Evolutionary conservation across 2,888 invertebrate species (phyloP).

Genomic region (Cantharis lateralis): DNA sequence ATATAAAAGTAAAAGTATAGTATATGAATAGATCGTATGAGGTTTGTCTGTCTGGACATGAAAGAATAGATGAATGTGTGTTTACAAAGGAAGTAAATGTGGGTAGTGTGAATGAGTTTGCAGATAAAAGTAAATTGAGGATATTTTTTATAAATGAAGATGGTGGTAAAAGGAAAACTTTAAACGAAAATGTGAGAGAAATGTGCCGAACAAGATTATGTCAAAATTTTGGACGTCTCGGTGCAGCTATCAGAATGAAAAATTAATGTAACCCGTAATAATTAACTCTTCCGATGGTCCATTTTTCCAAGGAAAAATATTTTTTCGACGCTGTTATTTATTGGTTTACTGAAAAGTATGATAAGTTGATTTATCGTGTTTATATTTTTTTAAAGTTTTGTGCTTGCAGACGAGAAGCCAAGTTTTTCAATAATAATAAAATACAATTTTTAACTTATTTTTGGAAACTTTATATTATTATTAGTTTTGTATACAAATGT

Average conservation of each 20-base stretch:
- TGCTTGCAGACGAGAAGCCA: not conserved
- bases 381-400: not conserved
- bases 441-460: not conserved
- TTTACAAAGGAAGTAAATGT: not conserved
- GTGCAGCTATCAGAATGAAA: not conserved
- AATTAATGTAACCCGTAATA: not conserved
- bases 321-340: not conserved
- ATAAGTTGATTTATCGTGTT: not conserved
- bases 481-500: not conserved
- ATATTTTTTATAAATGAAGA: not conserved
- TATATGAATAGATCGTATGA: not conserved
- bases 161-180: not conserved
- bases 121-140: not conserved
- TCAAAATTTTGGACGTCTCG: not conserved
- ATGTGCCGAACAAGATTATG: not conserved
- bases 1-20: not conserved
- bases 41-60: not conserved
- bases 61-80: not conserved
- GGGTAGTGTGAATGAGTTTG: not conserved
- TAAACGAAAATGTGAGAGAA: not conserved
- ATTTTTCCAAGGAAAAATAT: not conserved
- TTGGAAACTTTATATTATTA: not conserved
- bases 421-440: conserved; percentile 2
- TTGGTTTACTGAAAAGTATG: not conserved
- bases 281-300: not conserved